Percentiles rank a stretch among this genome's conserved stretches.
These are phyloP conservation scores for Hydropsyche betteni DNA, from an alignment of 2,888 invertebrate species.

Conservation along the genomic window DNA sequence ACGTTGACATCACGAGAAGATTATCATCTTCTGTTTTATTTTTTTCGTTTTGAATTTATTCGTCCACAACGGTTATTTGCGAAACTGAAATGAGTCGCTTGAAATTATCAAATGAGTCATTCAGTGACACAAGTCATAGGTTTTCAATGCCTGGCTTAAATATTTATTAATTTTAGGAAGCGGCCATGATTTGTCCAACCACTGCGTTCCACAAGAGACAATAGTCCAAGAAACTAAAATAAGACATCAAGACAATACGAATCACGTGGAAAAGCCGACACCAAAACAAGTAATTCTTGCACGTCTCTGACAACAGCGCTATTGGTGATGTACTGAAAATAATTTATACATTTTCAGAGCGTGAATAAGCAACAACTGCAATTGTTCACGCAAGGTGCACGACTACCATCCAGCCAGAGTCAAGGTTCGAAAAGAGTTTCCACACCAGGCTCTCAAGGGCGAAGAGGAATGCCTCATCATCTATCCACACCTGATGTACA, in stretches of 20 bases:
- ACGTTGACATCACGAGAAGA: too few species aligned
- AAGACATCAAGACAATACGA: constrained; percentile 17
- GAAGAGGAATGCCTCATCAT: constrained; percentile 63
- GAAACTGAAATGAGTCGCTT: too few species aligned
- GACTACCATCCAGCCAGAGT: constrained; percentile 58
- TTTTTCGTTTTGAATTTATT: too few species aligned
- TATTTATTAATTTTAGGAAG: constrained; percentile 37
- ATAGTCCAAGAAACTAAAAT: constrained; percentile 13
- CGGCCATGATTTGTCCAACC: constrained; percentile 47
- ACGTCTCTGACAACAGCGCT: too few species aligned
- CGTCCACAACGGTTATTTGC: too few species aligned
- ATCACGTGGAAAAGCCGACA: constrained; percentile 25
- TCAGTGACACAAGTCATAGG: neutral
- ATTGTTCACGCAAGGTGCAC: constrained; percentile 70
- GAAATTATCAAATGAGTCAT: neutral
- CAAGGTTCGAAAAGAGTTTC: constrained; percentile 60
- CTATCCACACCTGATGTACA: constrained; percentile 73
- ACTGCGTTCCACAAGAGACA: constrained; percentile 37
- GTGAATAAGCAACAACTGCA: constrained; percentile 58
- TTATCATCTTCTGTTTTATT: too few species aligned
- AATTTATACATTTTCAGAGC: constrained; percentile 58
- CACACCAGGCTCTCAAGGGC: constrained; percentile 54
- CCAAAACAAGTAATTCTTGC: constrained; percentile 4
- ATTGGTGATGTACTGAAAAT: neutral
- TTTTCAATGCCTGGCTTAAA: too few species aligned